A percentile compares a stretch with the other conserved stretches of the same genome.
Conservation (phyloP, 2,113 vertebrate genomes). For the Theristicus caerulescens region DNA sequence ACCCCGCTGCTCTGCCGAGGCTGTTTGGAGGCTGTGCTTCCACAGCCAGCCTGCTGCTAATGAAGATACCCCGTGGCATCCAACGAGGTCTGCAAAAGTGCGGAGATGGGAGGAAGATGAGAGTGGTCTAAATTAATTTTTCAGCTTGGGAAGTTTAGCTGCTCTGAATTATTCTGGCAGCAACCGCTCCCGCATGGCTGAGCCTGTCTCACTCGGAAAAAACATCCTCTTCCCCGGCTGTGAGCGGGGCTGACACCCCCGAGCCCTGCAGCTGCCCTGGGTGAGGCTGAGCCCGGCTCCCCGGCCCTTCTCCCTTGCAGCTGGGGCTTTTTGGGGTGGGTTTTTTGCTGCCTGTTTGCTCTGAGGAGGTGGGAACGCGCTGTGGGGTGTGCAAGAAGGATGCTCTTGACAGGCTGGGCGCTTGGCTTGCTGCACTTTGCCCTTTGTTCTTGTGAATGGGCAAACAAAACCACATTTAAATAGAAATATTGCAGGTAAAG, state of each 20-base stretch:
- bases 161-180: not conserved
- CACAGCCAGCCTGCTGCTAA: not conserved
- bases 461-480: rapidly evolving
- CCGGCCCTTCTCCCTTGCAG: not conserved
- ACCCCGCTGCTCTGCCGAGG: not conserved
- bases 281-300: not conserved
- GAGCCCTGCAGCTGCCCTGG: not conserved
- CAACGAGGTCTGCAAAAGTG: not conserved
- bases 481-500: not conserved
- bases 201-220: not conserved
- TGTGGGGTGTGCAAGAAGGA: not conserved
- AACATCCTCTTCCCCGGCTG: not conserved
- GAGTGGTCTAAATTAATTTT: not conserved
- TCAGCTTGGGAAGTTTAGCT: not conserved
- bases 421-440: not conserved
- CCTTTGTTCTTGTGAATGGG: not conserved
- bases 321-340: no score
- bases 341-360: not conserved
- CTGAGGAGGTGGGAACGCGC: not conserved
- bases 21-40: not conserved
- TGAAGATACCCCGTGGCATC: not conserved
- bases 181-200: not conserved
- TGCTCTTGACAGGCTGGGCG: no score
- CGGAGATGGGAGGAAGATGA: not conserved
- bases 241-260: not conserved